Base-by-base conservation (phyloP, 2,797 vertebrate species). In the Channa striata region DNA sequence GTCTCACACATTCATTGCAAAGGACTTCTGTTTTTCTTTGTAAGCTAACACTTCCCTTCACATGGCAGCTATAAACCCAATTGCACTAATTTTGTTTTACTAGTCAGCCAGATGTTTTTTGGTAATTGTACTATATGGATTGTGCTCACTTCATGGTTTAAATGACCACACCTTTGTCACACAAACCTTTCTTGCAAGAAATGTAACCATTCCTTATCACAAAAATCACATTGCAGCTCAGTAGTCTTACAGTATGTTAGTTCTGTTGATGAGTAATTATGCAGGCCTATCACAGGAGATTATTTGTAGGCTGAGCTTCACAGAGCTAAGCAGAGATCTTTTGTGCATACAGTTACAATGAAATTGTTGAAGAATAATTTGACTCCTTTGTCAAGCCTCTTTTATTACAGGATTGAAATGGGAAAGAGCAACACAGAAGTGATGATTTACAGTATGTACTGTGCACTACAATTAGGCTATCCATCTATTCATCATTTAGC, bases 121-220 rank as follows among this genome's bases (percentile, higher is more conserved):
- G n/a, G 19, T 52, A 7, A 61, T 65, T 47, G 14, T 30, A 30
- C 47, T 54, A 43, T 44, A 23, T 57, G 42, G 5, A 33, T 30
- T 46, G 10, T 11, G 8, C 51, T 59, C 57, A 16, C 30, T 47
- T 60, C 11, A 59, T 52, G 23, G 40, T 78, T 82, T 69, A 53
- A 77, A 66, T 64, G 39, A 54, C 52, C 79, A 64, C 79, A 84
- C 75, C 77, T 82, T 81, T 58, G 65, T 65, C 61, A 25, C 46
- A 65, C 6, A 49, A 59, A 9, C 21, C 73, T 5, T 44, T 11
- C 1, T 17, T 40, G 13, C 30, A 36, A 37, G 2, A 37, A 58
- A 6, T 44, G 0, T 39, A 42, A 37, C n/a, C 57, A 43, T 59
- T 42, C 14, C 19, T 48, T 16, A 63, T 34, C 34, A 6, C 4